These are phyloP conservation scores for Ophioninae sp. DNA, from an alignment of 2,888 invertebrate genomes.

Conservation along the genomic window DNA sequence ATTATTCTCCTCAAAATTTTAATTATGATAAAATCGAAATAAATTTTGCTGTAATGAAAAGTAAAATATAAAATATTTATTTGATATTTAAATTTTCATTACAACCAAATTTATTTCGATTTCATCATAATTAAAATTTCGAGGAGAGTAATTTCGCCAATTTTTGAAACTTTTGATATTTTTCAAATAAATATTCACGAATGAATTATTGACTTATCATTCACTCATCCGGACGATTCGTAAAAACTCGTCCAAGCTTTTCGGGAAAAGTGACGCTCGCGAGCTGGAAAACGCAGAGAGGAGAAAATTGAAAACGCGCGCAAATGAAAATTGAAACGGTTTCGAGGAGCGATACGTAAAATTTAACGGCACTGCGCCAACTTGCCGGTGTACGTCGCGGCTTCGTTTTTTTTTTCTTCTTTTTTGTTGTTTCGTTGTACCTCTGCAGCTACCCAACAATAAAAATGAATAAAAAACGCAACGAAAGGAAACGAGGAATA, in stretches of 20 bases:
- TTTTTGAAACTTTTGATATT: too few relatives aligned
- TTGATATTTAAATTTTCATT: too few relatives aligned
- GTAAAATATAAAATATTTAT: too few relatives aligned
- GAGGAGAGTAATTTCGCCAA: too few relatives aligned
- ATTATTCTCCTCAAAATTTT: too few relatives aligned
- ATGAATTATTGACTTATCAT: too few relatives aligned
- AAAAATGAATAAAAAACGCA: conserved; percentile 27
- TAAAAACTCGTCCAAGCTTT: background rate
- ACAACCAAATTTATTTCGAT: too few relatives aligned
- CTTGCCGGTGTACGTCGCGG: conserved; percentile 17
- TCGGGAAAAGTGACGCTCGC: background rate
- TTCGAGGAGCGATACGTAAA: conserved; percentile 36
- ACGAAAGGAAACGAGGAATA: conserved; percentile 10
- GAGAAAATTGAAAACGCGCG: conserved; percentile 10
- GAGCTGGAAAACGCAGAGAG: conserved; percentile 10
- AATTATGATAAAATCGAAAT: too few relatives aligned
- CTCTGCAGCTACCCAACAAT: conserved; percentile 20
- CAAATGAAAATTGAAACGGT: conserved; percentile 52
- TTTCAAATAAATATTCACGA: too few relatives aligned
- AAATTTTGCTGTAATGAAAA: too few relatives aligned
- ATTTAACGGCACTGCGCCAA: conserved; percentile 37
- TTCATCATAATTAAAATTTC: too few relatives aligned
- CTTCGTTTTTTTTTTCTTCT: background rate
- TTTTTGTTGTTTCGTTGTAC: conserved; percentile 10
- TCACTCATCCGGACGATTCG: too few relatives aligned